phyloP scores from a whole-genome alignment of 2,797 vertebrate species.

The Poliocrania exsul region DNA sequence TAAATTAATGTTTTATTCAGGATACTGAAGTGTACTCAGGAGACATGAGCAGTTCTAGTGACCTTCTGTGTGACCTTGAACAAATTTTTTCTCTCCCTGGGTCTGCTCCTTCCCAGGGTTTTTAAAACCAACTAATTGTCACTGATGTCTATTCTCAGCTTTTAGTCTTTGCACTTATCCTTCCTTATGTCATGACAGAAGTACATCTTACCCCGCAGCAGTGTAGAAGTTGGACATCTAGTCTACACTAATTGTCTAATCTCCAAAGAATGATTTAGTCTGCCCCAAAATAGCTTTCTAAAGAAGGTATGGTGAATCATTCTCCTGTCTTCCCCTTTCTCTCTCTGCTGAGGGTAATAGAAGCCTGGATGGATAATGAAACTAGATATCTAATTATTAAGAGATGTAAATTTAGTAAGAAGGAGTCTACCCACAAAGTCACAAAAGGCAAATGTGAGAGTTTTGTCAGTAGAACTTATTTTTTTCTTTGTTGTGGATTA shows the following conservation, averaged over 20 bases:
- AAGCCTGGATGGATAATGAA: background rate
- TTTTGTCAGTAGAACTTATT: background rate
- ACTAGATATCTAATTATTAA: background rate
- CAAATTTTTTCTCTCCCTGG: background rate
- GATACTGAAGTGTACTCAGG: background rate
- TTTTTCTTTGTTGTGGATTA: background rate
- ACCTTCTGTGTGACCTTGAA: slow-evolving; percentile 14
- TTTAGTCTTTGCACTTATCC: background rate
- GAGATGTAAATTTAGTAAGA: background rate
- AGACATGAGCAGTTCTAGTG: background rate
- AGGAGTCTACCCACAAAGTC: background rate
- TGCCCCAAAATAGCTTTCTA: slow-evolving; percentile 23
- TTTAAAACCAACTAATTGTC: background rate
- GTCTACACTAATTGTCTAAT: background rate
- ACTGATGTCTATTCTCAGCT: background rate
- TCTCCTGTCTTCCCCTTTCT: background rate
- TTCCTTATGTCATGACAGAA: background rate
- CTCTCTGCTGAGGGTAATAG: background rate
- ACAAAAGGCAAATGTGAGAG: background rate
- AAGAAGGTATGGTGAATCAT: slow-evolving; percentile 18
- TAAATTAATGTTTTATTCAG: slow-evolving; percentile 30
- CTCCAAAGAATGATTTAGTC: slow-evolving; percentile 8
- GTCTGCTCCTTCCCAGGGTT: background rate
- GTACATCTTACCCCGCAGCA: background rate
- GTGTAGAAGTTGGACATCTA: background rate